A percentile compares a stretch with the other conserved stretches of the same genome.
Conservation (phyloP, 2,888 invertebrate species). For the Didymodactylos carnosus region DNA sequence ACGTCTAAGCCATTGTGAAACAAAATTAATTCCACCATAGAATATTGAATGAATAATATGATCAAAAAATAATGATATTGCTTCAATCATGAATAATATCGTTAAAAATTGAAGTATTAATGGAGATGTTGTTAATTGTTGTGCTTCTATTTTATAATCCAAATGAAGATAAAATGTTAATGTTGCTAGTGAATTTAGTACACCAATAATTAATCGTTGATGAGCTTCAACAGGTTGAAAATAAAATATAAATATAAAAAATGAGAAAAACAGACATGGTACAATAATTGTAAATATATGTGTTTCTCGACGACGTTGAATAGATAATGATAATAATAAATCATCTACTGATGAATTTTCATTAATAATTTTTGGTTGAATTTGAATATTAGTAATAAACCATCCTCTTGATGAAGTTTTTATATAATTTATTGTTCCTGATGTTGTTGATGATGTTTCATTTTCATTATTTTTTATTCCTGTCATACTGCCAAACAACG, state of each 20-base stretch:
- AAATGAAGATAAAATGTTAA: not conserved
- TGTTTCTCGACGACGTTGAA: not conserved
- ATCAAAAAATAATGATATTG: not conserved
- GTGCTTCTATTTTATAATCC: not conserved
- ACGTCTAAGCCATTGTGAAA: not conserved
- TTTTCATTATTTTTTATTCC: not conserved
- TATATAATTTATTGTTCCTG: not conserved
- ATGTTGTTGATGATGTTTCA: not conserved
- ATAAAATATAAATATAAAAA: not conserved
- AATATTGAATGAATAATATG: not conserved
- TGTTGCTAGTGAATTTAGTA: not conserved
- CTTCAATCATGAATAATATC: not conserved
- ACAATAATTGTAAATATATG: not conserved
- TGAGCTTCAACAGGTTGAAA: not conserved
- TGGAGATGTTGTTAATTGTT: not conserved
- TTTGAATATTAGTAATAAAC: not conserved
- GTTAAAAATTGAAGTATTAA: not conserved
- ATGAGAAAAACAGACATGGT: not conserved
- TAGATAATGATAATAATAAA: not conserved
- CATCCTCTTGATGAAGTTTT: not conserved
- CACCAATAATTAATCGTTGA: not conserved
- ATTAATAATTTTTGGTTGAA: not conserved
- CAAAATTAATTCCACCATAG: not conserved
- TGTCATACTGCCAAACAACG: not conserved
- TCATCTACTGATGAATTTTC: not conserved